Evolutionary conservation across 2,797 vertebrate genomes (phyloP).

Genomic region (Momotus momota): DNA sequence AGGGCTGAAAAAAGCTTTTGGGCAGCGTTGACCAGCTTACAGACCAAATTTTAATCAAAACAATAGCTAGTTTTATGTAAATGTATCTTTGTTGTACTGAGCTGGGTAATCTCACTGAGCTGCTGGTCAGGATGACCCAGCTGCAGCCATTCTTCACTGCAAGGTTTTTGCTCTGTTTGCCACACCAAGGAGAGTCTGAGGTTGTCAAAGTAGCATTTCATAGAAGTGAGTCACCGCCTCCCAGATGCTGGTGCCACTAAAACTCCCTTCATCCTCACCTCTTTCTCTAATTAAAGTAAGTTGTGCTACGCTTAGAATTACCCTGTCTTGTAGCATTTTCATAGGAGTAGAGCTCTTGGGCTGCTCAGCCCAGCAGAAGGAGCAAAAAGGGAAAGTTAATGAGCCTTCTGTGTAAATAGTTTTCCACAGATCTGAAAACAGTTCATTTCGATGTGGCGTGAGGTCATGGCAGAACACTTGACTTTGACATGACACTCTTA

Average conservation of each 20-base stretch:
- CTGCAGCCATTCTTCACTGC: neutral
- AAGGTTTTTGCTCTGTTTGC: neutral
- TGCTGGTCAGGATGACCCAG: neutral
- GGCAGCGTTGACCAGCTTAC: neutral
- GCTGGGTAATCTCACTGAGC: neutral
- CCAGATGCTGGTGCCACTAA: neutral
- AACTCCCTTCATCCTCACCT: neutral
- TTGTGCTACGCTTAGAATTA: neutral
- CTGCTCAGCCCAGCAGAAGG: neutral
- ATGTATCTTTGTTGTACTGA: neutral
- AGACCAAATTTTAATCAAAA: neutral
- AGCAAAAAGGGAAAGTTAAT: neutral
- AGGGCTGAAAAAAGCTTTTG: neutral
- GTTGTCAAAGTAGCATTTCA: neutral
- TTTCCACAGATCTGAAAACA: neutral
- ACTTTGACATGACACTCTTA: neutral
- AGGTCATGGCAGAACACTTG: neutral
- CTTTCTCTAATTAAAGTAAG: neutral
- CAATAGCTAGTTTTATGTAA: neutral
- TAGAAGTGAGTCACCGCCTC: accelerated
- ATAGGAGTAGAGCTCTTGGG: neutral
- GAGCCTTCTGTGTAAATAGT: neutral
- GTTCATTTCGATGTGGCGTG: neutral
- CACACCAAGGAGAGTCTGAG: neutral
- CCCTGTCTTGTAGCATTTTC: neutral